A percentile compares a stretch with the other conserved stretches of the same genome.
Evolutionary conservation across 2,888 invertebrate genomes (phyloP).

Genomic region (Microctonus aethiopoides): DNA sequence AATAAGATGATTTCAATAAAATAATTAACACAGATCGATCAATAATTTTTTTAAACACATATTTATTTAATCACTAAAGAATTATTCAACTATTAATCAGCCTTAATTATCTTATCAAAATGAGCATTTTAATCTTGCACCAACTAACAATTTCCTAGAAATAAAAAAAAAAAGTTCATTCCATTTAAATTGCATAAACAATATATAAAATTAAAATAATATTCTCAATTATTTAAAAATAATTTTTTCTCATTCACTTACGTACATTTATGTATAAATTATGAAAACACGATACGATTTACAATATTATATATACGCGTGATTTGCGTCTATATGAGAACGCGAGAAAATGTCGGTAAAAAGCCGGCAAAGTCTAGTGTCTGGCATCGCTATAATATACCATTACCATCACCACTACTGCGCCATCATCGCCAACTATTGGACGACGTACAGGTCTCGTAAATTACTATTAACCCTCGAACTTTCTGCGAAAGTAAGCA

Average conservation of each 20-base stretch:
- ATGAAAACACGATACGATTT: not conserved
- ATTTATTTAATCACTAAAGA: too few relatives aligned
- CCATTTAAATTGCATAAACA: too few relatives aligned
- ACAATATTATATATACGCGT: not conserved
- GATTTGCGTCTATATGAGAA: not conserved
- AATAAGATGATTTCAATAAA: too few relatives aligned
- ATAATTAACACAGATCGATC: too few relatives aligned
- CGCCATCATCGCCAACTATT: not conserved
- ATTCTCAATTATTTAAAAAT: too few relatives aligned
- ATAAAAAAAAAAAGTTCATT: too few relatives aligned
- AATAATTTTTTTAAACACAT: too few relatives aligned
- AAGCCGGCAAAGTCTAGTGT: not conserved
- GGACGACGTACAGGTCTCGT: not conserved
- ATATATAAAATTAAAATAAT: too few relatives aligned
- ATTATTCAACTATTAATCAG: too few relatives aligned
- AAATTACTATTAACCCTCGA: conserved; percentile 32
- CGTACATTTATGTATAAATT: not conserved
- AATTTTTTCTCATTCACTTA: not conserved
- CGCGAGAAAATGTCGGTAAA: not conserved
- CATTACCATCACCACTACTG: not conserved
- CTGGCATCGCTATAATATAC: not conserved
- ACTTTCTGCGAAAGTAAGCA: conserved; percentile 19
- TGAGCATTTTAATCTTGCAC: too few relatives aligned
- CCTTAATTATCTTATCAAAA: too few relatives aligned
- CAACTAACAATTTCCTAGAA: too few relatives aligned